Evolutionary conservation across 2,888 invertebrate genomes (phyloP), one percentile per base, ranked within the genome.

Genomic region (Sialis lutaria): DNA sequence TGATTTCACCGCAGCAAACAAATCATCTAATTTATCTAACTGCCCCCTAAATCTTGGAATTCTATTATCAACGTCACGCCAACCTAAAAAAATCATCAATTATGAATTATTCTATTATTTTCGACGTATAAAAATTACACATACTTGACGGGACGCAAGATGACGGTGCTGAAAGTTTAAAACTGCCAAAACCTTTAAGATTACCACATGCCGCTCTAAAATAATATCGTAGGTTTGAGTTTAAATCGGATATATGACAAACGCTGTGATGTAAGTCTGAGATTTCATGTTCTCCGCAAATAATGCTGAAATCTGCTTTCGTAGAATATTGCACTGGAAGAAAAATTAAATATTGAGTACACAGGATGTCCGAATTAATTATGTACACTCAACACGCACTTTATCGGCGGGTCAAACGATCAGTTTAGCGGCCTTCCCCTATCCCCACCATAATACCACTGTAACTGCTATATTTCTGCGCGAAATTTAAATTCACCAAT

Each of bases 201-300:
- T 96, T 96, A 44, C 95, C 93, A 44, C 90, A 87, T n/a, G 85
- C 75, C 0, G 90, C 88, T 50, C 95, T 75, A 64, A 95, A 88
- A 67, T 83, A 89, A 67, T 93, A 95, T 52, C 82, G 74, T 13
- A 83, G 73, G 5, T 93, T 92, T 54, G 88, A 80, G n/a, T 79
- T 78, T 50, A 96, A 70, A 40, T 84, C 83, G n/a, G 74, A 74
- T 49, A 83, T 71, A 49, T 69, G 68, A 55, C 74, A 75, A 52
- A 73, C 72, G 46, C 74, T 66, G 53, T 72, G 71, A 49, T 77
- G 73, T 55, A 81, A 68, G 57, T 87, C 82, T 46, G 70, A 64
- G 40, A 93, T 74, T 57, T 88, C 85, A 22, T 79, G 74, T 56
- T 80, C 81, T 0, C 91, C 93, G 48, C 82, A 82, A 46, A 91